Evolutionary conservation across 2,797 vertebrate genomes (phyloP), one percentile per base, ranked within the genome.

Genomic region (Etheostoma nigrum): DNA sequence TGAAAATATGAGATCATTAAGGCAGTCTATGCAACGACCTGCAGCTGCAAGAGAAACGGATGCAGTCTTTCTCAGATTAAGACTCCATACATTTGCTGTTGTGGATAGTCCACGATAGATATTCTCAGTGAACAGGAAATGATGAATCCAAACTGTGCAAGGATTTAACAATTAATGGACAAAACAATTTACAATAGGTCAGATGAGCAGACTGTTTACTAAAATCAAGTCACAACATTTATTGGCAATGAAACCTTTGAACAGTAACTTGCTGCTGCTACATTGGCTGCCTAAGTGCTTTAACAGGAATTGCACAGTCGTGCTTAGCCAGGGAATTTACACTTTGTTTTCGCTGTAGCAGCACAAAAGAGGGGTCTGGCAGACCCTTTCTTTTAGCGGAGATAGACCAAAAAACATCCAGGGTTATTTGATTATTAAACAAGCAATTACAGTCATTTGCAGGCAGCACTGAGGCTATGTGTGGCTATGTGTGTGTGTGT

Each of bases 341-440:
- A 88, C 79, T 86, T 85, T 63, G 42, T 79, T 89, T 89, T 68
- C 6, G 76, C 85, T 82, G 78, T n/a, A 36, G 82, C 66, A 74
- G 85, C 86, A 90, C 51, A 84, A 86, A 79, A 60, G 45, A 23
- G 1, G 19, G 27, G 27, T 66, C 69, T 71, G 80, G 79, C 66
- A 64, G 13, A 54, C 15, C 15, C 44, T 2, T 1, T 59, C 49
- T 76, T 60, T 79, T 54, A 78, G 62, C 36, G 33, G 45, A 52
- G 49, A 65, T 36, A 9, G 48, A 62, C 53, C 44, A 45, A 70
- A 68, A 78, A 63, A 44, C n/a, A 33, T 13, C 1, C 0, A 42
- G 14, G 23, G 42, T 52, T 18, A 44, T 76, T 52, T 66, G 13
- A 78, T 77, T 63, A 76, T 64, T 44, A 66, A 63, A 33, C 52